A percentile compares a stretch with the other conserved stretches of the same genome.
phyloP scores from a whole-genome alignment of 2,113 vertebrate species.

The Nibea albiflora region DNA sequence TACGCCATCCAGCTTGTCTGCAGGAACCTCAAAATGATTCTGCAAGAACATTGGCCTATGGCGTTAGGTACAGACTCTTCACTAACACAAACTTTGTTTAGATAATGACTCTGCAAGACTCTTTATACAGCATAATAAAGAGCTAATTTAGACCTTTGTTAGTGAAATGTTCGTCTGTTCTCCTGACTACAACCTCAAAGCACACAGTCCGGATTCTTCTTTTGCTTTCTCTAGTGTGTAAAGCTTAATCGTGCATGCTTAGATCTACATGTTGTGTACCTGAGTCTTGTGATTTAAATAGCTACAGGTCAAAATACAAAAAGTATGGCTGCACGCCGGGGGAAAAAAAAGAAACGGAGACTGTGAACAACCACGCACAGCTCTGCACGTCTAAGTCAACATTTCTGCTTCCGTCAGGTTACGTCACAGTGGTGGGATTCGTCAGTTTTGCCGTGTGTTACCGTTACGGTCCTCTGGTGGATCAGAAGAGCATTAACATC shows the following conservation, averaged over 20 bases:
- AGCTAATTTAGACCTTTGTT: too few relatives aligned
- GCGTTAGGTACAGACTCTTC: conserved; percentile 85
- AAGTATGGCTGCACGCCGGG: too few relatives aligned
- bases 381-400: neutral
- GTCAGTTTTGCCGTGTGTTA: conserved; percentile 95
- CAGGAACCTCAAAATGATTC: conserved; percentile 91
- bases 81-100: neutral
- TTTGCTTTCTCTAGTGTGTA: neutral
- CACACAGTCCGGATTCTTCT: too few relatives aligned
- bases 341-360: too few relatives aligned
- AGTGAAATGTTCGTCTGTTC: too few relatives aligned
- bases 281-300: neutral
- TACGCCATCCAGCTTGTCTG: conserved; percentile 95
- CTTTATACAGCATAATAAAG: neutral
- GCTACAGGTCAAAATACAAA: neutral
- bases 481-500: conserved; percentile 92
- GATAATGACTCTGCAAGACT: neutral
- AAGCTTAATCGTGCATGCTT: neutral
- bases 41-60: conserved; percentile 91
- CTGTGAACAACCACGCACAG: neutral
- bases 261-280: neutral
- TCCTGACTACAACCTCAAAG: too few relatives aligned
- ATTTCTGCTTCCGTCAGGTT: conserved; percentile 80
- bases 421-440: conserved; percentile 87
- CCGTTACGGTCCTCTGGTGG: conserved; percentile 91